phyloP scores from a whole-genome alignment of 2,113 vertebrate species.

The Erythrocebus patas region DNA sequence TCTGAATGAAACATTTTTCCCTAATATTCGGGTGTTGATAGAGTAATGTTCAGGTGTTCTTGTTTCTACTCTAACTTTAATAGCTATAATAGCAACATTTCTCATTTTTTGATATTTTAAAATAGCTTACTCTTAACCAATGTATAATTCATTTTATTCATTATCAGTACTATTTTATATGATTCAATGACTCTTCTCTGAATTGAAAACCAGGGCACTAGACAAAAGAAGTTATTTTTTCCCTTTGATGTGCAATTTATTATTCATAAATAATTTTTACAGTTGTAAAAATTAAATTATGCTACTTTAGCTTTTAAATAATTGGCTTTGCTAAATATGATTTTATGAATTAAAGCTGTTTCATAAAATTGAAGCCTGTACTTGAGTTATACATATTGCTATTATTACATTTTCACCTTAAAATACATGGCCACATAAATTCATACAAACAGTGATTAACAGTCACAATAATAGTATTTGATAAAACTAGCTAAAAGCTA shows the following conservation, averaged over 20 bases:
- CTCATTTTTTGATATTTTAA: neutral
- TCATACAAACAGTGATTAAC: neutral
- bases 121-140: neutral
- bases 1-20: neutral
- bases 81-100: neutral
- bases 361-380: neutral
- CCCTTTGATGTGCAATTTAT: neutral
- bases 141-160: neutral
- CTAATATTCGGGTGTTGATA: neutral
- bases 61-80: neutral
- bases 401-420: neutral
- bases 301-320: neutral
- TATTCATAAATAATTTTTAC: slow-evolving; percentile 5
- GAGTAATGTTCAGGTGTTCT: neutral
- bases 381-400: neutral
- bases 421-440: neutral
- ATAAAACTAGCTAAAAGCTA: neutral
- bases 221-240: neutral
- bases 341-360: neutral
- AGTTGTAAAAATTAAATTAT: slow-evolving; percentile 31
- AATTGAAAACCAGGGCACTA: neutral
- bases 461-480: neutral
- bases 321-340: neutral
- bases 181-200: neutral
- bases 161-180: neutral